phyloP scores from a whole-genome alignment of 2,888 invertebrate genomes.

The Ochropleura leucogaster region DNA sequence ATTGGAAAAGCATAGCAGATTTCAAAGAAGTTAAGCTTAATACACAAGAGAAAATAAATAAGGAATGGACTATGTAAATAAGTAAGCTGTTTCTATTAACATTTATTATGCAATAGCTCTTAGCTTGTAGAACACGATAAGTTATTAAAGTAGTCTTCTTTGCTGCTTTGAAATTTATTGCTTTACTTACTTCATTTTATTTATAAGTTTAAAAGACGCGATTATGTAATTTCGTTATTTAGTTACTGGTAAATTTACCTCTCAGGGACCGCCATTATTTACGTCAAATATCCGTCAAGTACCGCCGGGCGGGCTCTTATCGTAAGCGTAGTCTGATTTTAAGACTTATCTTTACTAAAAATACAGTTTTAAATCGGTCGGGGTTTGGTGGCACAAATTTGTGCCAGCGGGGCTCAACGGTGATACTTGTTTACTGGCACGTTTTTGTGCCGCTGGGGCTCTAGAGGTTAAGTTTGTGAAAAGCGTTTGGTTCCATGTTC shows the following conservation, averaged over 20 bases:
- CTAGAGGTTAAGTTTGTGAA: too few relatives aligned
- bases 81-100: constrained; percentile 3
- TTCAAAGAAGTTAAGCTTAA: constrained; percentile 3
- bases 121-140: constrained; percentile 14
- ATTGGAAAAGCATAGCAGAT: not conserved
- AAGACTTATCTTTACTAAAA: too few relatives aligned
- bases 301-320: too few relatives aligned
- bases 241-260: not conserved
- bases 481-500: not conserved
- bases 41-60: not conserved
- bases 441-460: too few relatives aligned
- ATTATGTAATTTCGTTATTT: not conserved
- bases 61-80: constrained; percentile 9
- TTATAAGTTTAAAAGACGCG: not conserved
- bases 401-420: too few relatives aligned
- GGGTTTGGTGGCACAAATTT: too few relatives aligned
- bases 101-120: constrained; percentile 42
- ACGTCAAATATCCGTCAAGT: too few relatives aligned
- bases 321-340: too few relatives aligned
- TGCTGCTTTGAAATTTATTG: constrained; percentile 1
- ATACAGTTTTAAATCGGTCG: too few relatives aligned
- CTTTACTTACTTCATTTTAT: constrained; percentile 5
- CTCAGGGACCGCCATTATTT: too few relatives aligned
- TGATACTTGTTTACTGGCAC: too few relatives aligned
- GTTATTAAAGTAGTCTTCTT: constrained; percentile 7